phyloP scores from a whole-genome alignment of 2,113 vertebrate species.

The Grammomys surdaster region DNA sequence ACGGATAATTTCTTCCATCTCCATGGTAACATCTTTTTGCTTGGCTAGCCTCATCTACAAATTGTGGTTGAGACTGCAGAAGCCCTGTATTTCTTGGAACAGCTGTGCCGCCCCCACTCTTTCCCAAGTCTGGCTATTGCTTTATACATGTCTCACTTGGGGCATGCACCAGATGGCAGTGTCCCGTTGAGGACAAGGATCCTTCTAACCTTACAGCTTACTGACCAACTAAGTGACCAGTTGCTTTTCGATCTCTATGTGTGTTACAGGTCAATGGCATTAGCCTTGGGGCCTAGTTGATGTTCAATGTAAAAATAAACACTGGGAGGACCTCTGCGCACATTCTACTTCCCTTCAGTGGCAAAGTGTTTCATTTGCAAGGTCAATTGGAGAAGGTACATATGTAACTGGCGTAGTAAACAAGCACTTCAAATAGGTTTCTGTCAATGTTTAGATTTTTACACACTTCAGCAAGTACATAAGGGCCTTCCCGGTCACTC shows the following conservation, averaged over 20 bases:
- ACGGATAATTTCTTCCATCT: background rate
- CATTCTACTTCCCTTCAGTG: constrained; percentile 58
- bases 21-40: background rate
- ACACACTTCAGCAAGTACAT: constrained; percentile 16
- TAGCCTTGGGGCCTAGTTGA: constrained; percentile 76
- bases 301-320: constrained; percentile 80
- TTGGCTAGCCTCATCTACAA: background rate
- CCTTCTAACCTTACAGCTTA: constrained; percentile 27
- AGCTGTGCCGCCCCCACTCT: background rate
- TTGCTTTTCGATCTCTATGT: constrained; percentile 63
- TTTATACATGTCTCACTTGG: constrained; percentile 47
- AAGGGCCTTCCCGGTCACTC: background rate
- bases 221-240: constrained; percentile 71
- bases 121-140: background rate
- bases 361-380: constrained; percentile 69
- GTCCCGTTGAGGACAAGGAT: constrained; percentile 69
- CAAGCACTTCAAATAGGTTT: constrained; percentile 25
- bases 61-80: background rate
- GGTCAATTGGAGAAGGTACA: constrained; percentile 61
- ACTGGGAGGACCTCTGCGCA: constrained; percentile 56
- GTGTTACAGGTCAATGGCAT: constrained; percentile 78
- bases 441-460: constrained; percentile 53
- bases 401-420: constrained; percentile 55
- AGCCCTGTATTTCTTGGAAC: background rate
- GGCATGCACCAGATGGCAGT: constrained; percentile 84